Percentiles rank a stretch among this genome's conserved stretches.
Evolutionary conservation across 2,888 invertebrate genomes (phyloP).

Genomic region (Mycalesis mineus): DNA sequence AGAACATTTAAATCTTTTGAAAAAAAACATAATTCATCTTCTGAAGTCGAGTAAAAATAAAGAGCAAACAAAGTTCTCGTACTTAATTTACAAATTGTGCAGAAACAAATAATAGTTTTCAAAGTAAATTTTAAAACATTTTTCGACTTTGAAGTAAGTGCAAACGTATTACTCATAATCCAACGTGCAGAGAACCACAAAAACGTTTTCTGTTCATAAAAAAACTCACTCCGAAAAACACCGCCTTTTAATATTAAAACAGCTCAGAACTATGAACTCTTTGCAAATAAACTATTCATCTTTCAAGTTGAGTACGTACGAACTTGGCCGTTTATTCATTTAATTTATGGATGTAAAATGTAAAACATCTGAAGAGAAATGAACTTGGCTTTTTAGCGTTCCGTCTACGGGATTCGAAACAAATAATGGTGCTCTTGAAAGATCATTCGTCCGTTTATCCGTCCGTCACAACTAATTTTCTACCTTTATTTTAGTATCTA

Average conservation of each 20-base stretch:
- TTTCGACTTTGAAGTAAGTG: conserved; percentile 3
- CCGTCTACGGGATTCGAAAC: too few species aligned
- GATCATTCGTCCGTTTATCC: too few species aligned
- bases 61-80: too few species aligned
- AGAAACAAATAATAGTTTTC: background rate
- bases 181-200: background rate
- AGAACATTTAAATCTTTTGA: too few species aligned
- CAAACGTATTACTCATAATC: background rate
- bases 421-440: too few species aligned
- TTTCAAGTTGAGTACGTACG: background rate
- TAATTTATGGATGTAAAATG: conserved; percentile 20
- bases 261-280: background rate
- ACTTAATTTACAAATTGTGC: too few species aligned
- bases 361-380: conserved; percentile 14
- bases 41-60: too few species aligned
- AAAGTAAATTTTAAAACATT: background rate
- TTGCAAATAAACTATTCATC: background rate
- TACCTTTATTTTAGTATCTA: too few species aligned
- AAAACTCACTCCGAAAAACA: background rate
- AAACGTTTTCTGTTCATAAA: background rate
- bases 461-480: too few species aligned
- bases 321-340: conserved; percentile 25
- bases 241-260: background rate
- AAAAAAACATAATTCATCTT: too few species aligned
- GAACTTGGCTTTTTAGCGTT: background rate